Evolutionary conservation across 2,797 vertebrate species (phyloP).

Genomic region (Lagodon rhomboides): DNA sequence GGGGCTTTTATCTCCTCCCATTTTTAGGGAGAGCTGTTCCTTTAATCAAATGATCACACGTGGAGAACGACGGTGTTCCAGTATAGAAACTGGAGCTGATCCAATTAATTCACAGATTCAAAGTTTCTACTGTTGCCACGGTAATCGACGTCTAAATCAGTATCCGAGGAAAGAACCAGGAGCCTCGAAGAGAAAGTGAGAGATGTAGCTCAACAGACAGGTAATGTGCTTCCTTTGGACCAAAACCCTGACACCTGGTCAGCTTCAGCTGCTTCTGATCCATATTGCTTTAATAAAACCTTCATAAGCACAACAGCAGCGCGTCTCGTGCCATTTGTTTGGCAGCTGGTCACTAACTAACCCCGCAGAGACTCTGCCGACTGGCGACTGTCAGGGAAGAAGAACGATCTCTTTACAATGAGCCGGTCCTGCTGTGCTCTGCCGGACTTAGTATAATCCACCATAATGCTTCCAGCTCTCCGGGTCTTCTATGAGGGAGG

Average conservation of each 20-base stretch:
- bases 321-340: not conserved
- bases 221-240: not conserved
- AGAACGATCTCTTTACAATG: constrained; percentile 39
- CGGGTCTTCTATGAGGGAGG: constrained; percentile 37
- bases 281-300: not conserved
- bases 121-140: no score
- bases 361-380: constrained; percentile 20
- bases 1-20: no score
- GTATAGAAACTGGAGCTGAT: no score
- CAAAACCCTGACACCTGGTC: not conserved
- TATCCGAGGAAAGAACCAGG: no score
- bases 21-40: no score
- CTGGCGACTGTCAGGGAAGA: constrained; percentile 46
- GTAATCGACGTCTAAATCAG: no score
- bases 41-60: no score
- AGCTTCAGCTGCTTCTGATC: not conserved
- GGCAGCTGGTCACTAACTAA: constrained; percentile 36
- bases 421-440: constrained; percentile 55
- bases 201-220: not conserved
- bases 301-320: not conserved
- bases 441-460: constrained; percentile 68
- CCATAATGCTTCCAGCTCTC: constrained; percentile 52
- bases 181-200: no score
- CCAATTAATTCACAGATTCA: no score
- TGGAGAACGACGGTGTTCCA: not conserved